A percentile compares a stretch with the other conserved stretches of the same genome.
Conservation (phyloP, 1,140 invertebrate species). For the Sinella curviseta region DNA sequence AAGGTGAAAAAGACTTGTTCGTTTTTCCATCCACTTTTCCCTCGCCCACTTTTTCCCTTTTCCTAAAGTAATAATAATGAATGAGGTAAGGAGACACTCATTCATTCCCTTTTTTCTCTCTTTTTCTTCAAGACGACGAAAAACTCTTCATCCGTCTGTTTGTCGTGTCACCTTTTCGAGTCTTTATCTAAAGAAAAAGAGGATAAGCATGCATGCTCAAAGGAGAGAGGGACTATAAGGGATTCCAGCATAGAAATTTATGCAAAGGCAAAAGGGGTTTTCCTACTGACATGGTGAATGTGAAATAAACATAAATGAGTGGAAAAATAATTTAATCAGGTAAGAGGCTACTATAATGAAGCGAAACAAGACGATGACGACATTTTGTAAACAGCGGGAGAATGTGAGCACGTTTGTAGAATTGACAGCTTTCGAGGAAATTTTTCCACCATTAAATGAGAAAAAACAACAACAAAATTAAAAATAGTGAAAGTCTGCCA, state of each 20-base stretch:
- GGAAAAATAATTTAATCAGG: slow-evolving; percentile 35
- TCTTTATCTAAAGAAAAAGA: slow-evolving; percentile 9
- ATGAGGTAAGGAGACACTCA: neutral
- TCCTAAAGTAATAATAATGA: slow-evolving; percentile 1
- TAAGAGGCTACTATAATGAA: slow-evolving; percentile 15
- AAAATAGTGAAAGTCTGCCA: no score
- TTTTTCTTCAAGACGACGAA: neutral
- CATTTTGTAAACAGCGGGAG: no score
- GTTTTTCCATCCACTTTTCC: neutral
- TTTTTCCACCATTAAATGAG: no score
- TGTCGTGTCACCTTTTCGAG: neutral
- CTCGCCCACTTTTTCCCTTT: neutral
- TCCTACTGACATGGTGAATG: slow-evolving; percentile 12
- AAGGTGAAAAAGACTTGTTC: neutral
- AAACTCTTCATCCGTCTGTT: neutral
- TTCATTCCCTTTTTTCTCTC: neutral
- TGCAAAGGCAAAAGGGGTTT: slow-evolving; percentile 14
- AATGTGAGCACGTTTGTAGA: no score
- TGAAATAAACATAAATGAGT: slow-evolving; percentile 35
- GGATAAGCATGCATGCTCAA: neutral
- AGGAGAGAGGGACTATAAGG: neutral
- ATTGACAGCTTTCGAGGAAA: no score
- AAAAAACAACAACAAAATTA: no score
- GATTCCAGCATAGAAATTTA: no score
- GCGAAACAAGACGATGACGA: neutral